These are phyloP conservation scores for Eciton burchellii DNA, from an alignment of 1,140 invertebrate genomes.

Conservation along the genomic window DNA sequence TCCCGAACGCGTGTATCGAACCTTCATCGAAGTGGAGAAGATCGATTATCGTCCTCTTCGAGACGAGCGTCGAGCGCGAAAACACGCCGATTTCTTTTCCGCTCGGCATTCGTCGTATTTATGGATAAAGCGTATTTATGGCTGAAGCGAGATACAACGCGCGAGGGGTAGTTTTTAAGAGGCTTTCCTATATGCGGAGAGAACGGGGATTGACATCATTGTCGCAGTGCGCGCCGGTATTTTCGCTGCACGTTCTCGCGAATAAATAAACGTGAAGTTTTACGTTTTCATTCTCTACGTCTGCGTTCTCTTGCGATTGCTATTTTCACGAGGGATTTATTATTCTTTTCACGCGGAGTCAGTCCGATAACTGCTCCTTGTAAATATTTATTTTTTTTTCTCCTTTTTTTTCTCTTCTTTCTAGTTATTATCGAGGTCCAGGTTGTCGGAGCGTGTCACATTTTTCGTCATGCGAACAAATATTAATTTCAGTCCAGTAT, in stretches of 20 bases:
- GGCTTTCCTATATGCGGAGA: not conserved
- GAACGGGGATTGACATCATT: constrained; percentile 7
- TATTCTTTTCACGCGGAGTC: not conserved
- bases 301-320: not conserved
- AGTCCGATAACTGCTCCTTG: not conserved
- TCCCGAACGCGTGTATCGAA: too few relatives aligned
- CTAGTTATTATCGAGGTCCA: constrained; percentile 15
- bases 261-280: not conserved
- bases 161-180: not conserved
- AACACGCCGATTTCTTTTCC: too few relatives aligned
- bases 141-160: not conserved
- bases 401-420: too few relatives aligned
- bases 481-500: not conserved
- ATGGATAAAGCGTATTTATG: too few relatives aligned
- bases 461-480: constrained; percentile 6
- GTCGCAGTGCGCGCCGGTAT: not conserved
- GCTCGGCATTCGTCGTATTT: too few relatives aligned
- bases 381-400: constrained; percentile 40
- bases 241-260: not conserved
- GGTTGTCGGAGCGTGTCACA: not conserved
- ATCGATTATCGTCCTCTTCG: too few relatives aligned
- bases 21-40: too few relatives aligned
- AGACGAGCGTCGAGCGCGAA: too few relatives aligned
- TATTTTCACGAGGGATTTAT: not conserved
- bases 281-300: not conserved